Base-by-base conservation (phyloP, 2,797 vertebrate species). In the Gymnothorax reevesii region DNA sequence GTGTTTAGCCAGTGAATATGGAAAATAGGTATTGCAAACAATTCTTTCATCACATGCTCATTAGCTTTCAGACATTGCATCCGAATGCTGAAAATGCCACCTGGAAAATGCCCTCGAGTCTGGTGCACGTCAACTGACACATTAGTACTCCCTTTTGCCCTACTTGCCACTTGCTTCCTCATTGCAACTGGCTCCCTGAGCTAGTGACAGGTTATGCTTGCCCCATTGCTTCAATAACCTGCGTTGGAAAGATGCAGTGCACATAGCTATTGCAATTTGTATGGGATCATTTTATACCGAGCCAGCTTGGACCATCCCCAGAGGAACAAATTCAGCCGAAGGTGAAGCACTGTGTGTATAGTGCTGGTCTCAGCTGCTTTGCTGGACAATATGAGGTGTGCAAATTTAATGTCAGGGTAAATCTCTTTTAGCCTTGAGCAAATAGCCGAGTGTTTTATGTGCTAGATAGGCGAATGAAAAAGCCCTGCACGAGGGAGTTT, bases 11-110 rank as follows among this genome's bases (percentile, higher is more conserved):
- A 42, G 33, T 42, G 33, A 1, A 42, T 42, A 77, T 13, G 5
- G 7, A 17, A 52, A 77, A 33, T 49, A 33, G 57, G 17, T 20
- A 7, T 79, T 89, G 85, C 88, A 92, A 88, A 87, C 83, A 89
- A 90, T 91, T 85, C 83, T 85, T 15, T n/a, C 55, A 27, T 85
- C 80, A 79, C 64, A 27, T 22, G 6, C 3, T 4, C 71, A 17
- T 62, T 22, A 20, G 15, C 33, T 42, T 2, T 42, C 33, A 42
- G 33, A 42, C 33, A 42, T 42, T 42, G 33, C 33, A 42, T 42
- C 33, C 33, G 84, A 77, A 33, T 59, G 89, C 83, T 88, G 87
- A 88, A 88, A 92, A 86, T 79, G 66, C 90, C 85, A 88, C 88
- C 87, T 90, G 88, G 90, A 89, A 90, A 88, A 89, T 84, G 83